Evolutionary conservation across 2,888 invertebrate genomes (phyloP).

Genomic region (Aethes cnicana): DNA sequence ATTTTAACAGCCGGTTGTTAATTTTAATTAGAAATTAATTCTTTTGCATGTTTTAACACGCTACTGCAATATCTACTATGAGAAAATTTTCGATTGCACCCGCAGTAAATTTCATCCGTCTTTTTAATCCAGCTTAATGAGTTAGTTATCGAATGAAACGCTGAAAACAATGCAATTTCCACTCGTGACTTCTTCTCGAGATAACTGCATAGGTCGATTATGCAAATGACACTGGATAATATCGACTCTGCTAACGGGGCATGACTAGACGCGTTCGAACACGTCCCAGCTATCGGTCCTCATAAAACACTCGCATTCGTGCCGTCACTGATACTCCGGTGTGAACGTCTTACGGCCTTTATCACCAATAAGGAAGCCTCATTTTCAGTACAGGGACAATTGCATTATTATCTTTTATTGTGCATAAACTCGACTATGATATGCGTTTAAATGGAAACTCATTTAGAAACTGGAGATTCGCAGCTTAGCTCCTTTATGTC

Average conservation of each 20-base stretch:
- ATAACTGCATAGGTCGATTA: constrained; percentile 33
- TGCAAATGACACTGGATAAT: constrained; percentile 36
- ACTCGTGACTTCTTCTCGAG: not conserved
- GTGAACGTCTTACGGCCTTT: constrained; percentile 11
- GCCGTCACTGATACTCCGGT: constrained; percentile 9
- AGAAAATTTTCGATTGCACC: too few species aligned
- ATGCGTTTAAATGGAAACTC: not conserved
- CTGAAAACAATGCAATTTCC: constrained; percentile 24
- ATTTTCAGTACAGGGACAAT: not conserved
- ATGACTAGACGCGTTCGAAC: constrained; percentile 10
- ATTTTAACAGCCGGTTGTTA: constrained; percentile 4
- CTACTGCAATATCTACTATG: not conserved
- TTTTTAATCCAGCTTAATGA: too few species aligned
- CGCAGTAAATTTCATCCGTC: too few species aligned
- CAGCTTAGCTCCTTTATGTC: too few species aligned
- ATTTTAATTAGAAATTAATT: constrained; percentile 10
- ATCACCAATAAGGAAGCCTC: constrained; percentile 14
- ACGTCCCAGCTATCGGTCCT: constrained; percentile 19
- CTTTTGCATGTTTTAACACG: constrained; percentile 1
- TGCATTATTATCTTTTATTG: constrained; percentile 16
- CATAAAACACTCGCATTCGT: constrained; percentile 24
- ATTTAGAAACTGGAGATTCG: too few species aligned
- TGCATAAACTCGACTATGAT: not conserved
- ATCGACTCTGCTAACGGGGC: constrained; percentile 24
- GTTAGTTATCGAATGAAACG: not conserved